These are phyloP conservation scores for Ptilorrhoa leucosticta DNA, from an alignment of 2,113 vertebrate genomes.

Conservation along the genomic window DNA sequence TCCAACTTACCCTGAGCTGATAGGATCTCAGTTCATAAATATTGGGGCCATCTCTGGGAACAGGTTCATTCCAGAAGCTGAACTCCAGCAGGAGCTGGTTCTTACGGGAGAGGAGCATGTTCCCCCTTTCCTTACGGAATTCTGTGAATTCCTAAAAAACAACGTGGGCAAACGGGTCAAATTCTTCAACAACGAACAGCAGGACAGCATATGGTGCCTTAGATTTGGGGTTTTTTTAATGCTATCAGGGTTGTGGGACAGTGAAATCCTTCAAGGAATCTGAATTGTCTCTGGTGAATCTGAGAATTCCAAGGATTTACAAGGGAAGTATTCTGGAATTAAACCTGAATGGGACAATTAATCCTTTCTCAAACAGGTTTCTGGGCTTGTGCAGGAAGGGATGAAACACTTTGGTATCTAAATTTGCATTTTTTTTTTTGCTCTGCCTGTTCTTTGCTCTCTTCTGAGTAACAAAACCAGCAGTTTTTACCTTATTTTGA, in stretches of 20 bases:
- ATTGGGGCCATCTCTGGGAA: slow-evolving; percentile 87
- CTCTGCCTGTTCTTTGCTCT: neutral
- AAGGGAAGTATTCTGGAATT: neutral
- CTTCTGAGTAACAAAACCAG: neutral
- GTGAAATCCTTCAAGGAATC: neutral
- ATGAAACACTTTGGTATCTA: neutral
- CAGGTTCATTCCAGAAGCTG: slow-evolving; percentile 97
- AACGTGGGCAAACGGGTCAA: neutral
- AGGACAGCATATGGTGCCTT: fast-evolving
- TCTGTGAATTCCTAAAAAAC: slow-evolving; percentile 80
- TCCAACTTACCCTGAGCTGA: slow-evolving; percentile 86
- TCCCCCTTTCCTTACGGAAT: slow-evolving; percentile 86
- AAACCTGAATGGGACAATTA: neutral
- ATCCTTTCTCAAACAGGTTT: neutral
- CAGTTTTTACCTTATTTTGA: slow-evolving; percentile 85
- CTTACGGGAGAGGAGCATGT: slow-evolving; percentile 93
- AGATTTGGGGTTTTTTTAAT: neutral
- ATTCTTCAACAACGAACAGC: neutral
- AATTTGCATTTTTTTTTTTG: neutral
- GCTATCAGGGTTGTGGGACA: neutral
- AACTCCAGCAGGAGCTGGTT: slow-evolving; percentile 95
- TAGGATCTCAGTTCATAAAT: slow-evolving; percentile 97
- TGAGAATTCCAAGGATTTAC: neutral
- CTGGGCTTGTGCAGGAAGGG: neutral
- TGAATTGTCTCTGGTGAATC: neutral